Base-by-base conservation (phyloP, 2,797 vertebrate genomes). In the Apodemus agrarius region DNA sequence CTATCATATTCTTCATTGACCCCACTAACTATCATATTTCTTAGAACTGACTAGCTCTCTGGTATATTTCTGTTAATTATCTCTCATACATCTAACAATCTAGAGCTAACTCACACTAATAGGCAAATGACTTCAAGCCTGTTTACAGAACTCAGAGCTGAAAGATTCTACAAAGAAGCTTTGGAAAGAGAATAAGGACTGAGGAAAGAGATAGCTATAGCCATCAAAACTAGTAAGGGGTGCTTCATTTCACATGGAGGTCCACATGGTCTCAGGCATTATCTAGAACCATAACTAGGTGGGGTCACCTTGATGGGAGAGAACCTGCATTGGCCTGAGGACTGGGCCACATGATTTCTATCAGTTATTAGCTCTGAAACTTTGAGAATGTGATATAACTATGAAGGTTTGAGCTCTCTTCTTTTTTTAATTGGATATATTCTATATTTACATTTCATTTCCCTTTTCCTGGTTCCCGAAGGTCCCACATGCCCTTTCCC, bases 331-430 rank as follows among this genome's bases (percentile, higher is more conserved):
- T 76, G 17, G 34, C 49, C 29, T 22, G 3, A 90, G 6, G 57
- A 17, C 24, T 63, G 59, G 31, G 37, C 87, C 74, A 75, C 49
- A 87, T 61, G 34, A 89, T 78, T 96, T 72, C 31, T 92, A 59
- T 40, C 24, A 63, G 26, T 93, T 75, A 19, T 67, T 79, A 86
- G 17, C 49, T 90, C 22, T 12, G 65, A 49, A 74, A 89, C 12
- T 31, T 82, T 84, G 80, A 54, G 75, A 74, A 94, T 94, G 11
- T 91, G 90, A 54, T 76, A 81, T 34, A 88, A 52, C 26, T 49
- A n/a, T 79, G 59, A 75, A 89, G 67, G 63, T 43, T 34, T 31
- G 22, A 10, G 34, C 7, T 6, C 0, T 40, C 11, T 46, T 74
- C 46, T 86, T 96, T 89, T n/a, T n/a, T n/a, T n/a, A n/a, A n/a